Evolutionary conservation across 1,140 invertebrate species (phyloP), one percentile per base, ranked within the genome.

Genomic region (Pentalonia nigronervosa): DNA sequence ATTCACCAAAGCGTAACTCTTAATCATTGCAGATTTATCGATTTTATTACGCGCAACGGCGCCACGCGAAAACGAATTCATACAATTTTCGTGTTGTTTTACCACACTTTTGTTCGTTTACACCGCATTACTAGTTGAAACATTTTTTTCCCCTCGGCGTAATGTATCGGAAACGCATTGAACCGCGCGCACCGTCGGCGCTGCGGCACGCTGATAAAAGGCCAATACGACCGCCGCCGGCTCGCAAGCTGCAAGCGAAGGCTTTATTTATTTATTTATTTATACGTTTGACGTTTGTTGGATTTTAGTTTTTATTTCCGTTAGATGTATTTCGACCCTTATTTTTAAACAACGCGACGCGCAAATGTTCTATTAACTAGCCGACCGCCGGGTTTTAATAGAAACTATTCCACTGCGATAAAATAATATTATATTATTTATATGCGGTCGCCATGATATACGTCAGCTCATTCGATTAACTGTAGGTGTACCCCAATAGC

Each of bases 281-380:
- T 67, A 76, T 76, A 76, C 60, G 60, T 76, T 76, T n/a, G 60
- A n/a, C 60, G 60, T 76, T 76, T 76, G 60, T 76, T n/a, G 60
- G 60, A 76, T 76, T 76, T 76, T 76, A n/a, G 60, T n/a, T 76
- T 76, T n/a, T n/a, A 76, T 76, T 76, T 17, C 14, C n/a, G n/a
- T 76, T 17, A 3, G 30, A n/a, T 76, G 60, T 76, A 76, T n/a
- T n/a, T 76, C 60, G n/a, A 76, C 60, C 60, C n/a, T 76, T 76
- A 76, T 76, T 76, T 76, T 76, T n/a, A 76, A 76, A 76, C 60
- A 67, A n/a, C 30, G n/a, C n/a, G 30, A n/a, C 60, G 60, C 60
- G 60, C 60, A n/a, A n/a, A 76, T 17, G 60, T 30, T 76, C 60
- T 76, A 76, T 76, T 34, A 76, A n/a, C 60, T 76, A 20, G n/a